Conservation (phyloP, 2,113 vertebrate species). For the Peromyscus maniculatus region DNA sequence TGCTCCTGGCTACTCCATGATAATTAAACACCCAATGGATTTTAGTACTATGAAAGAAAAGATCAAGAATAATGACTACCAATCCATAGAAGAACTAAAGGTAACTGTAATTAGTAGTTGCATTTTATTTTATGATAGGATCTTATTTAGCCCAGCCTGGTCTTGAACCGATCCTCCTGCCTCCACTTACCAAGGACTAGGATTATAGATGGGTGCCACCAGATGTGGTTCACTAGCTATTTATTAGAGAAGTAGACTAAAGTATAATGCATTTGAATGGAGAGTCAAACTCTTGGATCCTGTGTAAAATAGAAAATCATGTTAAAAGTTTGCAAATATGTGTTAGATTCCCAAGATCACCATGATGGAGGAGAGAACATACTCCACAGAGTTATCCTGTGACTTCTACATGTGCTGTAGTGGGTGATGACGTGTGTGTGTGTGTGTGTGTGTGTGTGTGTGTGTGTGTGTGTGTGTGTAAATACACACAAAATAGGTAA, state of each 20-base stretch:
- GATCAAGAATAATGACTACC: conserved; percentile 95
- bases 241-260: conserved; percentile 45
- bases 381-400: background rate
- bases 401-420: background rate
- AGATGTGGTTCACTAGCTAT: background rate
- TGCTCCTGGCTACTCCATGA: conserved; percentile 96
- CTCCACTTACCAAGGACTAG: background rate
- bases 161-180: background rate
- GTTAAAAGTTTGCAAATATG: conserved; percentile 48
- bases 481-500: background rate
- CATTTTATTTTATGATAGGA: background rate
- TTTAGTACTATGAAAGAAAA: conserved; percentile 99
- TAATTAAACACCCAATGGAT: conserved; percentile 99
- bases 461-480: no score
- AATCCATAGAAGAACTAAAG: conserved; percentile 97
- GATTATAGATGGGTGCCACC: background rate
- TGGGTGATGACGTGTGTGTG: background rate
- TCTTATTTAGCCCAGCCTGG: background rate
- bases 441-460: no score
- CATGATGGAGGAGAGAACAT: background rate
- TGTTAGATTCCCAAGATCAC: background rate
- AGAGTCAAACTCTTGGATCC: conserved; percentile 3
- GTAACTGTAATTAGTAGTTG: conserved; percentile 83
- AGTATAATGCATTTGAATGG: background rate
- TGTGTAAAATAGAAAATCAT: conserved; percentile 18